Evolutionary conservation across 2,113 vertebrate species (phyloP), one percentile per base, ranked within the genome.

Genomic region (Hydrochoerus hydrochaeris): DNA sequence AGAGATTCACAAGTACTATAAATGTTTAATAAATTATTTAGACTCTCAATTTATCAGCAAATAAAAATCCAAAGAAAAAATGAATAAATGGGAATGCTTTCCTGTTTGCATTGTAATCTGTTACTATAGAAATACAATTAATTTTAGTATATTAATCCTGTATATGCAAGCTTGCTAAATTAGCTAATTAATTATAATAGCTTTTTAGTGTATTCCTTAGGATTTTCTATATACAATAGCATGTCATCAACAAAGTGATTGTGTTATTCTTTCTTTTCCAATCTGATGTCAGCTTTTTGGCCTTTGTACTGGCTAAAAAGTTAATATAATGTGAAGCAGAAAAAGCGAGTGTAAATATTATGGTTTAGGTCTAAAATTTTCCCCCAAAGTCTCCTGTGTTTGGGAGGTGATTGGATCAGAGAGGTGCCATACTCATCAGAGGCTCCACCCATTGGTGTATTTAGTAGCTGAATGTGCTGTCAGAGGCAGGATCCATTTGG

Each of bases 1-100:
- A 95, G 32, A 44, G 26, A 17, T 65, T 94, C 73, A 81, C 60
- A 88, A 77, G 52, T 38, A 71, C 67, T 8, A 6, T 65, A 83
- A 77, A 46, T 82, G 30, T 57, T 86, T 62, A 83, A 8, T 24
- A 22, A 94, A 85, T 75, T 87, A 84, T 90, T 91, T 67, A 82
- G 44, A 63, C 30, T 77, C 62, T 78, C 57, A 60, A 57, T 63
- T 80, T 95, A n/a, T 57, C 89, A 81, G 26, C 44, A 78, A 62
- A 62, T n/a, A 11, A 85, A 93, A 88, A 86, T 17, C 30, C 65
- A 32, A 71, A 71, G 17, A 38, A 71, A 71, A 69, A n/a, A 38
- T 71, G 19, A 32, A 46, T 80, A 78, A 32, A 52, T 78, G 46
- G 14, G 49, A 78, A 3, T 32, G 30, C 1, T 71, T 41, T 20